Base-by-base conservation (phyloP, 2,113 vertebrate species). In the Nestor notabilis region DNA sequence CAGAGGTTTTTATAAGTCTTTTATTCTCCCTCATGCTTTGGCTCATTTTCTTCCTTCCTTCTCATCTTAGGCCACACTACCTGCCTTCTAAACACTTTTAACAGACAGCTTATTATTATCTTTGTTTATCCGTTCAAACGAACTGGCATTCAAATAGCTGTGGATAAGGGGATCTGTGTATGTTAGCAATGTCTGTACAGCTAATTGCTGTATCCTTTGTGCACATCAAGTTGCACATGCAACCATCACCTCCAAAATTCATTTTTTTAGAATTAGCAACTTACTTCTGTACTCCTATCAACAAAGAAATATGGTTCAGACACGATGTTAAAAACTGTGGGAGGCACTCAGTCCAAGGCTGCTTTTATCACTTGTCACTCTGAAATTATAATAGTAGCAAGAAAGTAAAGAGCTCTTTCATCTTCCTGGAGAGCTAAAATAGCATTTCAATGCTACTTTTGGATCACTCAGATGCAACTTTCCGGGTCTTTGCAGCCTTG, bases 351-450 rank as follows among this genome's bases (percentile, higher is more conserved):
- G 64, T 50, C 66, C 74, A 82, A 9, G 28, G 70, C 49, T 28
- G 65, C 69, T 97, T 96, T 91, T 91, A 95, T 95, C 93, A 81
- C 87, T 66, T 94, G 71, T 94, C 93, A 95, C 85, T 93, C 89
- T 95, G 89, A 96, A 96, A 93, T 88, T 94, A 66, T 84, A 87
- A 95, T 56, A 79, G 82, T 49, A 83, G 64, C 65, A 84, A 90
- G 84, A 43, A 39, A 95, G 89, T 77, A 76, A 76, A 95, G 89
- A 90, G 53, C 46, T 90, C 66, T 90, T 96, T 66, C 60, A 87
- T 89, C 81, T 86, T 96, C 77, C 83, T 82, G 70, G 69, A 87
- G 46, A 80, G 74, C 70, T 92, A 83, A 95, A 97, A 69, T 12
- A 94, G 46, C 56, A 79, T 80, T 94, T 83, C 88, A 95, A 4